Evolutionary conservation across 2,113 vertebrate genomes (phyloP).

Genomic region (Petroica traversi): DNA sequence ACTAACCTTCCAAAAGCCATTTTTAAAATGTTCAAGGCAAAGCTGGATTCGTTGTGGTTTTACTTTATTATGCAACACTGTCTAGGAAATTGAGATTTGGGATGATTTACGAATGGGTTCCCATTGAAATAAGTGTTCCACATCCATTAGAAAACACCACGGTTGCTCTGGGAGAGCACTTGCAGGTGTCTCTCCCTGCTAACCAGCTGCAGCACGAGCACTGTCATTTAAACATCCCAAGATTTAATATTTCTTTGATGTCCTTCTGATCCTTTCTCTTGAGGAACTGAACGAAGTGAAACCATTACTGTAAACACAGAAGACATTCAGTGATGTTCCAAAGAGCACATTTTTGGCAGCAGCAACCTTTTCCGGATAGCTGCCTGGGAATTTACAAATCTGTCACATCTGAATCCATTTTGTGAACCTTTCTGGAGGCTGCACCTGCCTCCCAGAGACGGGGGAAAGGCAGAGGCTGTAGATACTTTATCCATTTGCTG

Average conservation of each 20-base stretch:
- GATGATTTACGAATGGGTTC: background rate
- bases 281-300: background rate
- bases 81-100: background rate
- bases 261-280: background rate
- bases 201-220: background rate
- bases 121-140: background rate
- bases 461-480: background rate
- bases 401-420: background rate
- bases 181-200: background rate
- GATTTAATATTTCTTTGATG: background rate
- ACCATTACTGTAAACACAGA: background rate
- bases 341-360: conserved; percentile 22
- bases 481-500: background rate
- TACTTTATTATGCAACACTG: background rate
- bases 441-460: conserved; percentile 13
- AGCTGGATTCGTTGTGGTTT: background rate
- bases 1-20: background rate
- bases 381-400: background rate
- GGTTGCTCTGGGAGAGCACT: background rate
- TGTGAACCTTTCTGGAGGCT: background rate
- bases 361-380: background rate
- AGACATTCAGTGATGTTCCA: background rate
- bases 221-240: background rate
- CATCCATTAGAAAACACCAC: background rate
- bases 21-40: background rate